Percentiles rank a stretch among this genome's conserved stretches.
phyloP scores from a whole-genome alignment of 2,113 vertebrate genomes.

The Lates calcarifer region DNA sequence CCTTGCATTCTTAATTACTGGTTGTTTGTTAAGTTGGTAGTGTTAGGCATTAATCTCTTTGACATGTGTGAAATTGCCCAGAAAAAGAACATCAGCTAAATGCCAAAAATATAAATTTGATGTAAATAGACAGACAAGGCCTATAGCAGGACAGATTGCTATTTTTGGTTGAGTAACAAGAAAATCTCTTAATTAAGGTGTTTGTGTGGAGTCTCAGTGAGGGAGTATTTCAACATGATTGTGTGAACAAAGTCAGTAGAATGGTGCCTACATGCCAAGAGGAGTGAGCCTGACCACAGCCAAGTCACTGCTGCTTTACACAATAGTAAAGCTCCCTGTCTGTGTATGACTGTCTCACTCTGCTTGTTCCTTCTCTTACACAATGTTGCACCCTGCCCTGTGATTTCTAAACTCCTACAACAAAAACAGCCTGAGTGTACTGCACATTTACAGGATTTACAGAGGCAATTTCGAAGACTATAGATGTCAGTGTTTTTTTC shows the following conservation, averaged over 20 bases:
- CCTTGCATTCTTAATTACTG: constrained; percentile 9
- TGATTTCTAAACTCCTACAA: constrained; percentile 47
- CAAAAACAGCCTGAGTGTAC: constrained; percentile 16
- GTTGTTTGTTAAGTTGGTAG: constrained; percentile 5
- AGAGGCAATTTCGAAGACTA: constrained; percentile 3
- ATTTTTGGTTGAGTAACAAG: constrained; percentile 25
- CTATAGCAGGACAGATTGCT: not conserved
- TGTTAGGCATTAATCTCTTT: constrained; percentile 30
- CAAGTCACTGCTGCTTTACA: constrained; percentile 69
- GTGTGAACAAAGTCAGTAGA: constrained; percentile 60
- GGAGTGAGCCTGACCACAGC: constrained; percentile 66
- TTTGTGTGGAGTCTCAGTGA: constrained; percentile 45
- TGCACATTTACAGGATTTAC: constrained; percentile 35
- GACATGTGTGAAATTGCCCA: not conserved
- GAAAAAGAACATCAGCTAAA: constrained; percentile 5
- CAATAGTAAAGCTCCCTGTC: constrained; percentile 63
- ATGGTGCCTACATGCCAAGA: constrained; percentile 67
- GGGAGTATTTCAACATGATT: constrained; percentile 70
- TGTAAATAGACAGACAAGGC: not conserved
- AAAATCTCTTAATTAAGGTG: constrained; percentile 67
- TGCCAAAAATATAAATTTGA: not conserved
- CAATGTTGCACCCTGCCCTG: constrained; percentile 64
- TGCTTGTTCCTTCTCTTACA: constrained; percentile 56
- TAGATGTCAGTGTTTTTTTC: constrained; percentile 1
- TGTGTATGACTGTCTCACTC: constrained; percentile 63